Conservation (phyloP, 2,113 vertebrate species). For the Xenotilapia caudafasciata region DNA sequence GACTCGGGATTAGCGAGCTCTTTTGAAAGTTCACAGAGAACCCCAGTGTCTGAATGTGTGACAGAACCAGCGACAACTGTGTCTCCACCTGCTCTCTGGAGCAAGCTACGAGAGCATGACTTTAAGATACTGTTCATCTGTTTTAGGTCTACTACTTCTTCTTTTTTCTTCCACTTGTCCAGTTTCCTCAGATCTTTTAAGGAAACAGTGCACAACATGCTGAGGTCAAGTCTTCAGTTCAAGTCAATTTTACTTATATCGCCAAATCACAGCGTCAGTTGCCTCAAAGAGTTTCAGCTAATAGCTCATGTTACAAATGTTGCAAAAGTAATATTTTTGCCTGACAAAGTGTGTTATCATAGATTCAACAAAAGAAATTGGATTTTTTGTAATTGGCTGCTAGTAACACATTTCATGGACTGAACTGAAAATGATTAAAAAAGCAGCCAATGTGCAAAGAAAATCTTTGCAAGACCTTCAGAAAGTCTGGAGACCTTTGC, state of each 20-base stretch:
- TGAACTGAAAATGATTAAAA: neutral
- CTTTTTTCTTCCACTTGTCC: neutral
- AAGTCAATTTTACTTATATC: neutral
- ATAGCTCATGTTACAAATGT: neutral
- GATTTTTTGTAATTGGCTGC: neutral
- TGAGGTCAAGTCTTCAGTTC: neutral
- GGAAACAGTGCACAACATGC: neutral
- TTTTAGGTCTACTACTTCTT: neutral
- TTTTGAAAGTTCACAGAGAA: too few relatives aligned
- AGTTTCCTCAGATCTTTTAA: neutral
- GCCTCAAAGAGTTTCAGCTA: neutral
- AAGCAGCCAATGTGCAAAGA: neutral
- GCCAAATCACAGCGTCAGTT: neutral
- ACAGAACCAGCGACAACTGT: too few relatives aligned
- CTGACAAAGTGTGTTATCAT: neutral
- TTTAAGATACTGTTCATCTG: neutral
- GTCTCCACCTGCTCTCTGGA: too few relatives aligned
- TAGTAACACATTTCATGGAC: neutral
- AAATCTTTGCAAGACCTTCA: neutral
- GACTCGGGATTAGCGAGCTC: too few relatives aligned
- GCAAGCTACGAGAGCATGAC: neutral
- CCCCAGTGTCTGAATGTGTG: too few relatives aligned
- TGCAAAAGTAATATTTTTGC: neutral
- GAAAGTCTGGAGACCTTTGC: neutral
- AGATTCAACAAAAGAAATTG: neutral